Evolutionary conservation across 2,888 invertebrate genomes (phyloP), one percentile per base, ranked within the genome.

Genomic region (Tanytarsus gracilentus): DNA sequence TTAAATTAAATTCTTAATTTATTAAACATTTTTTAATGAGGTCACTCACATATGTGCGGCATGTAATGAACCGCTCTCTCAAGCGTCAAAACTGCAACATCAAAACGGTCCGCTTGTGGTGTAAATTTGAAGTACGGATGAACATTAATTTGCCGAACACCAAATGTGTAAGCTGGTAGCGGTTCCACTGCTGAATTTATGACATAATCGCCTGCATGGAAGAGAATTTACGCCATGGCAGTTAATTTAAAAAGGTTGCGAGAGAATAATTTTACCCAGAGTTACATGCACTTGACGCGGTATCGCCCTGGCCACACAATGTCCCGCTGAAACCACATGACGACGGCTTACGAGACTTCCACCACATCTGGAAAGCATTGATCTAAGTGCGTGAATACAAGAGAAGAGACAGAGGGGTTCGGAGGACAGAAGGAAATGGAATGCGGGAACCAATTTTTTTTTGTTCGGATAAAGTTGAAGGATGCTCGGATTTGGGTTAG

Each of bases 111-210:
- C 0, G 92, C 91, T 74, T 92, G 93, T 0, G 94, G 94, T 0
- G 94, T 94, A 72, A 94, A 94, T 75, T 88, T 88, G 76, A 89
- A 89, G 71, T 91, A 85, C 0, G 94, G 94, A 73, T 94, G 94
- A 23, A 94, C 86, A 71, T 89, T 84, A 65, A 94, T 93, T 65
- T 86, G 83, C 44, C 89, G 77, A n/a, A 94, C 94, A 27, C 93
- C 91, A 69, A 92, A 93, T 0, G 92, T 92, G 69, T 93, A 91
- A 0, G 93, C 92, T 0, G 92, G 92, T 61, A 94, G 75, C 0
- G 92, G 88, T 70, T 94, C 94, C 4, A 89, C 86, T 0, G 93
- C 92, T 0, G 92, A 92, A 74, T 94, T 93, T 69, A 94, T 91
- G 66, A 94, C 91, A 76, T 94, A 94, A 72, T 94, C 94, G 2